These are phyloP conservation scores for Neoitamus cyanurus DNA, from an alignment of 2,888 invertebrate species.

Conservation along the genomic window DNA sequence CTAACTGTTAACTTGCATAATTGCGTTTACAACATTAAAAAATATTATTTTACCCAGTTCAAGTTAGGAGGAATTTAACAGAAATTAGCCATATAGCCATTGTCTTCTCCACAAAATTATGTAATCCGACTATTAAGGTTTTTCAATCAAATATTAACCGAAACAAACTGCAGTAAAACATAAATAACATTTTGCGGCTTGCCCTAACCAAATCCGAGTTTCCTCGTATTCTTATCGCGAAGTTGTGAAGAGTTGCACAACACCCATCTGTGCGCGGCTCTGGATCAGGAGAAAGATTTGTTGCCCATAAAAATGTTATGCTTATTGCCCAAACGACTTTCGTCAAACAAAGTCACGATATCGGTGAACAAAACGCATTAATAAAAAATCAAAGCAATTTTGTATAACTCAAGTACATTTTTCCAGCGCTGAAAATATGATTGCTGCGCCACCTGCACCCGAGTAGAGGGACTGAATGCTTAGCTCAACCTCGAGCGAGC, in stretches of 20 bases:
- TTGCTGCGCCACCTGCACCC: neutral
- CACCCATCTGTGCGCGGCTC: neutral
- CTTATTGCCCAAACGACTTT: neutral
- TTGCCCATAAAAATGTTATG: neutral
- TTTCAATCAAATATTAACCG: no score
- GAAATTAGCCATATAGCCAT: neutral
- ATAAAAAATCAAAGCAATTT: neutral
- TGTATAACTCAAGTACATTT: neutral
- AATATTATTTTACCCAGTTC: no score
- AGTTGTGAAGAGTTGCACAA: neutral
- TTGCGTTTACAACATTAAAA: no score
- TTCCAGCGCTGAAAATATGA: neutral
- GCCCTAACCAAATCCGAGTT: no score
- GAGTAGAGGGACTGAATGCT: neutral
- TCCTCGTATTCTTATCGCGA: no score
- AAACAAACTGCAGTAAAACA: neutral
- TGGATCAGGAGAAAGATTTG: neutral
- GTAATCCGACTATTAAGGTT: neutral
- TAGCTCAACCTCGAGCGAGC: neutral
- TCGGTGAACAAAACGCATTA: neutral
- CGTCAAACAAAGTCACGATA: neutral
- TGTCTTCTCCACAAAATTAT: neutral
- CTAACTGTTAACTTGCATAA: no score
- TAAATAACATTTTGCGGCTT: neutral
- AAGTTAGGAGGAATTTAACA: no score